Base-by-base conservation (phyloP, 2,888 invertebrate species). In the Conops quadrifasciatus region DNA sequence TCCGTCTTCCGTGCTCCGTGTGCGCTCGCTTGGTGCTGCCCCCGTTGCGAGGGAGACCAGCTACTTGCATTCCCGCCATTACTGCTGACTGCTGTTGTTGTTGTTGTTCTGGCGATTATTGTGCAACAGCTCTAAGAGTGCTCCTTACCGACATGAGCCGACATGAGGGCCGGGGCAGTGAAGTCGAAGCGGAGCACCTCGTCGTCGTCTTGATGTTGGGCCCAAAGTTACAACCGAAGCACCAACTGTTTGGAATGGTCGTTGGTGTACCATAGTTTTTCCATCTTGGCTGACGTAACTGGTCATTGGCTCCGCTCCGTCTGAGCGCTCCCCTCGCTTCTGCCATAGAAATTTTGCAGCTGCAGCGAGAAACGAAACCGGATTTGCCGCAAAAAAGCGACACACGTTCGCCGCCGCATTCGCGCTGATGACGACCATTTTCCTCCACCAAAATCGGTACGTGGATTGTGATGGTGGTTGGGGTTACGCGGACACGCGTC, bases 251-350 rank as follows among this genome's bases (percentile, higher is more conserved):
- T n/a, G n/a, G n/a, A n/a, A n/a, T n/a, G n/a, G n/a, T n/a, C n/a
- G n/a, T 36, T 36, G 36, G 36, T 36, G 36, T 36, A 36, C 5
- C 36, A n/a, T n/a, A n/a, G n/a, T n/a, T n/a, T n/a, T 36, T 36
- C 36, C 9, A 36, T 36, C 36, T n/a, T n/a, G 7, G 49, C 59
- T 60, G 59, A 59, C 67, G n/a, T 59, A 60, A 67, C 67, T 59
- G 67, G 67, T 67, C 67, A 67, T 67, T 67, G 59, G 67, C 49
- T 67, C 30, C 21, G 28, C n/a, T 43, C 24, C 4, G 53, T 36
- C 43, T 36, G 36, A 43, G 15, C 26, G 19, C 66, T 67, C n/a
- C 56, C 7, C 24, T 58, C 15, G 9, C n/a, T 53, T n/a, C 53
- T n/a, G 21, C 53, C 9, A 11, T 15, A 15, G 19, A 47, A 21